A percentile compares a stretch with the other conserved stretches of the same genome.
Conservation (phyloP, 2,888 invertebrate species). For the Lithophane semibrunnea region DNA sequence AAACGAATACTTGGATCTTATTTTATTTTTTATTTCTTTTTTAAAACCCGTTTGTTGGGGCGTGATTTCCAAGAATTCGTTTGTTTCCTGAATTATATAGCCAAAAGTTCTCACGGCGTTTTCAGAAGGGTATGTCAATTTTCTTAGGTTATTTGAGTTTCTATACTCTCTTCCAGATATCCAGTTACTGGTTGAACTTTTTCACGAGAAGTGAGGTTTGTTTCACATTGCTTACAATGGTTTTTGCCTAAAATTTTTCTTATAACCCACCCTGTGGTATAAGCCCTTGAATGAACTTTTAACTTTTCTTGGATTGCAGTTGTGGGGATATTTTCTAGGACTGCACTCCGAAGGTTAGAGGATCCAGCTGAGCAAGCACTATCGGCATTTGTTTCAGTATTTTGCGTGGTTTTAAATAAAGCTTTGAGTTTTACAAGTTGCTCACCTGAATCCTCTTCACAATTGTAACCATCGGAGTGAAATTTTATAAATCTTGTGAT, state of each 20-base stretch:
- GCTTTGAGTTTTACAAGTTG: conserved; percentile 1
- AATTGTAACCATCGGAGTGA: not conserved
- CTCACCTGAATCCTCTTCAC: not conserved
- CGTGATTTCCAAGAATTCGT: not conserved
- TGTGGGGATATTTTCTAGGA: not conserved
- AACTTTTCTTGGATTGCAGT: not conserved
- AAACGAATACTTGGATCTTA: conserved; percentile 1
- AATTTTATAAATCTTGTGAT: not conserved
- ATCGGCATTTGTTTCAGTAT: not conserved
- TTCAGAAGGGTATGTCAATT: too few relatives aligned
- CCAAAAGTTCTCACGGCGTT: not conserved
- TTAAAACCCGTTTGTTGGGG: not conserved
- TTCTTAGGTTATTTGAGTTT: not conserved
- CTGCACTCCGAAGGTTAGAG: too few relatives aligned
- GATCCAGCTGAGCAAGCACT: not conserved
- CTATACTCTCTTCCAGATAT: not conserved
- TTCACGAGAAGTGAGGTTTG: not conserved
- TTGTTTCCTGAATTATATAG: not conserved
- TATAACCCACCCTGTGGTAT: not conserved
- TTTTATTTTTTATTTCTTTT: not conserved
- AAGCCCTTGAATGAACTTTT: not conserved
- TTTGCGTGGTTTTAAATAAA: not conserved
- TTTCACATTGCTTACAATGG: not conserved
- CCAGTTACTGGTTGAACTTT: not conserved
- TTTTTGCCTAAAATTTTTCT: not conserved